Percentiles rank a stretch among this genome's conserved stretches.
These are phyloP conservation scores for Cherax destructor DNA, from an alignment of 1,140 invertebrate species.

Conservation along the genomic window DNA sequence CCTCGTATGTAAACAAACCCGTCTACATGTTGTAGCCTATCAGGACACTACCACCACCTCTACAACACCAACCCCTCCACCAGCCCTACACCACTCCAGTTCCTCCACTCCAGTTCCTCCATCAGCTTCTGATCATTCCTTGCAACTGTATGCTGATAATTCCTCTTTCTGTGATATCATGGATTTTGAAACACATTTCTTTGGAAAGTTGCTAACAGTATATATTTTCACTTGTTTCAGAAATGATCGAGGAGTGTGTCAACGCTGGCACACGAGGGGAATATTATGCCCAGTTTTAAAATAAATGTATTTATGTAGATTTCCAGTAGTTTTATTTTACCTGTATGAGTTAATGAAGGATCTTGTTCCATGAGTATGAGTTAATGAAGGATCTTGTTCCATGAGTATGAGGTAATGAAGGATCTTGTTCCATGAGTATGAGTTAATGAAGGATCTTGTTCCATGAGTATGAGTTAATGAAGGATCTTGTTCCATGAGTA, in stretches of 20 bases:
- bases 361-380: too few species aligned
- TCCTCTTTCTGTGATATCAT: slow-evolving; percentile 46
- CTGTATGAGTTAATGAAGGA: too few species aligned
- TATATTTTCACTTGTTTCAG: slow-evolving; percentile 51
- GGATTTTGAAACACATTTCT: slow-evolving; percentile 21
- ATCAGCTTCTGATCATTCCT: slow-evolving; percentile 14
- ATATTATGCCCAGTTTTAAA: slow-evolving; percentile 25
- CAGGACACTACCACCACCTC: too few species aligned
- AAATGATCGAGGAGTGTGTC: slow-evolving; percentile 44
- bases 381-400: too few species aligned
- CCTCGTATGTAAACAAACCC: too few species aligned
- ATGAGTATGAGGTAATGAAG: too few species aligned
- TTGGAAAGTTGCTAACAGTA: slow-evolving; percentile 30
- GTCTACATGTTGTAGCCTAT: too few species aligned
- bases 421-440: too few species aligned
- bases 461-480: too few species aligned
- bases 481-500: too few species aligned
- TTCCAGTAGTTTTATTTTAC: slow-evolving; percentile 3
- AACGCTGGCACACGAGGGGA: slow-evolving; percentile 31
- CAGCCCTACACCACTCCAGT: background rate
- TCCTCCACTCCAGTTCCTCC: background rate
- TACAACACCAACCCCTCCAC: too few species aligned
- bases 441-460: too few species aligned
- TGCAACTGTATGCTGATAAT: slow-evolving; percentile 31
- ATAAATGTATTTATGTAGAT: slow-evolving; percentile 57